Evolutionary conservation across 2,797 vertebrate species (phyloP).

Genomic region (Philypnodon macrostomus): DNA sequence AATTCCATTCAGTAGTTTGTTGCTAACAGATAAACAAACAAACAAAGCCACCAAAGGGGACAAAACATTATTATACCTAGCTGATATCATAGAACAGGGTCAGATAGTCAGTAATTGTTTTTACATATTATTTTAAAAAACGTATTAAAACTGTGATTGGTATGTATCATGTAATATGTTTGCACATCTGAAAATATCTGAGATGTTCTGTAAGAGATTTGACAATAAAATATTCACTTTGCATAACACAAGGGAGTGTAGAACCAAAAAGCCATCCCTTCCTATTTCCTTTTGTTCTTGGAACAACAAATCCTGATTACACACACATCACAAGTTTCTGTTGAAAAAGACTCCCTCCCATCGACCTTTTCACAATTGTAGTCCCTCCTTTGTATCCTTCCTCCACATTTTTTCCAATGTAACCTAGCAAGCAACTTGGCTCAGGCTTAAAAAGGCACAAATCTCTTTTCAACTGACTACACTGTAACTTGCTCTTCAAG

Average conservation of each 20-base stretch:
- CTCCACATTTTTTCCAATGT: slow-evolving; percentile 22
- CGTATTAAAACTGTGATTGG: too few relatives aligned
- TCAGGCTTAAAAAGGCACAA: slow-evolving; percentile 1
- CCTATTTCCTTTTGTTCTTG: slow-evolving; percentile 6
- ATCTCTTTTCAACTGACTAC: slow-evolving; percentile 2
- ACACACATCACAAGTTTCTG: slow-evolving; percentile 22
- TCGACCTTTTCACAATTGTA: slow-evolving; percentile 24
- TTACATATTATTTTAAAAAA: too few relatives aligned
- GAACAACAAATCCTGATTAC: slow-evolving; percentile 12
- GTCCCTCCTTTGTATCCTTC: slow-evolving; percentile 36
- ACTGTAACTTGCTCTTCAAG: neutral
- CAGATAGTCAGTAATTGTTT: too few relatives aligned
- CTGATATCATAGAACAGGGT: too few relatives aligned
- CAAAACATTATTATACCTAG: too few relatives aligned
- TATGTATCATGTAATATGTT: too few relatives aligned
- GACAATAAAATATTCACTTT: slow-evolving; percentile 34
- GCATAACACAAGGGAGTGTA: slow-evolving; percentile 46
- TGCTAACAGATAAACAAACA: too few relatives aligned
- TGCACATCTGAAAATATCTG: too few relatives aligned
- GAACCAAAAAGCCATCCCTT: slow-evolving; percentile 12
- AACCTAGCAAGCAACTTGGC: slow-evolving; percentile 8
- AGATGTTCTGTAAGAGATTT: slow-evolving; percentile 16
- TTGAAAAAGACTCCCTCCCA: slow-evolving; percentile 7
- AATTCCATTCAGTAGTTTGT: too few relatives aligned
- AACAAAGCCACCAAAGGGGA: too few relatives aligned